Evolutionary conservation across 2,888 invertebrate species (phyloP), one percentile per base, ranked within the genome.

Genomic region (Scaptomyza cyrtandrae): DNA sequence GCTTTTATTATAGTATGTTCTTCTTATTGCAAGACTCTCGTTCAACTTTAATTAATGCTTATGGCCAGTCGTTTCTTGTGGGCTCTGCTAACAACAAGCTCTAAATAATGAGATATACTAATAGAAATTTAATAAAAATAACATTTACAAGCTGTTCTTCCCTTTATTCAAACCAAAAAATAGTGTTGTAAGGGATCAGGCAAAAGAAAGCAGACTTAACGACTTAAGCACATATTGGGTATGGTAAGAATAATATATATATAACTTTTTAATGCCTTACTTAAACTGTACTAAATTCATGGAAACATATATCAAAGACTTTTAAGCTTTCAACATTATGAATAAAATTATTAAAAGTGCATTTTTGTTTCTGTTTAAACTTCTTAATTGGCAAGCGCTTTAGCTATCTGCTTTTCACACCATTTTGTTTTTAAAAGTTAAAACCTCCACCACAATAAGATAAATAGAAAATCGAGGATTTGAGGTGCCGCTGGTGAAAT

Each of bases 41-140:
- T 24, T 24, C 50, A 68, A 58, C 69, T 66, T 80, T 84, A 80
- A 80, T 80, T 84, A 80, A 80, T 84, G 80, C 58, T 77, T 63
- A 76, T 66, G 50, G 58, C 61, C 45, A 45, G 48, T 50, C 62
- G n/a, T 56, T 67, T 33, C 48, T 41, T 58, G 55, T 5, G 45
- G 60, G 46, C 35, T 45, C 35, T 45, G 16, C 35, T 4, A 16
- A 41, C n/a, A 2, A 14, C 13, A 43, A 16, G 29, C 24, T 16
- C n/a, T 6, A 11, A 31, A 24, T 44, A 19, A 29, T 33, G 27
- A 41, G 46, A 11, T 9, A 3, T 11, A 46, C 14, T 24, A 5
- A 3, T 24, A 24, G 10, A 1, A 16, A 35, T 52, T 50, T 16
- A 35, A 58, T 58, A 41, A 43, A 46, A 45, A 13, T 11, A 11